Evolutionary conservation across 2,888 invertebrate species (phyloP), one percentile per base, ranked within the genome.

Genomic region (Cerastis leucographa): DNA sequence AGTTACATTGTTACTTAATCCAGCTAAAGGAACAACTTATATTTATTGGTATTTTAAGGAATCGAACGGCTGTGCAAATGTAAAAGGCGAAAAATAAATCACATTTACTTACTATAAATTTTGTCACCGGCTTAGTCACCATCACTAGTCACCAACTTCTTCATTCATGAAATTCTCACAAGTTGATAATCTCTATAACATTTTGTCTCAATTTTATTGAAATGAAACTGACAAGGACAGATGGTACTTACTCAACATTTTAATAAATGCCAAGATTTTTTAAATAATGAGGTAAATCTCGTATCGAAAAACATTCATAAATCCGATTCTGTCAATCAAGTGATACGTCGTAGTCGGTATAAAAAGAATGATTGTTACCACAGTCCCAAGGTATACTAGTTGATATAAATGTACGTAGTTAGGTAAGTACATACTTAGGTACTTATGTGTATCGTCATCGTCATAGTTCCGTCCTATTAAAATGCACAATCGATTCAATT

Each of bases 401-500:
- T 76, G 49, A 71, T 78, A 75, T 80, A 71, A 72, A 77, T 75
- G 78, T 78, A 81, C 76, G 65, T 84, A 83, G 72, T 59, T 78
- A 79, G 6, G 14, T 78, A 79, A 5, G 14, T 66, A 68, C 6
- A 14, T 61, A 56, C 65, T 42, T 3, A 49, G 29, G 71, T 73
- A 78, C 79, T 59, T 79, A 76, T 51, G 76, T 75, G 67, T 59
- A 81, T 68, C 87, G 78, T 64, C 78, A 78, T 29, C 79, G 86
- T 86, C 85, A 89, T 81, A 81, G 86, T 82, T 89, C 86, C 81
- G 85, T 86, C 61, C 87, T 86, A 90, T 90, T 89, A 89, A 84
- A 88, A 89, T 88, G 84, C 83, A 87, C 87, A 84, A 89, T 90
- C 84, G 85, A 90, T 89, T 89, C 85, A 89, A 90, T 90, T 90